Evolutionary conservation across 2,888 invertebrate species (phyloP), one percentile per base, ranked within the genome.

Genomic region (Drosophila barbarae): DNA sequence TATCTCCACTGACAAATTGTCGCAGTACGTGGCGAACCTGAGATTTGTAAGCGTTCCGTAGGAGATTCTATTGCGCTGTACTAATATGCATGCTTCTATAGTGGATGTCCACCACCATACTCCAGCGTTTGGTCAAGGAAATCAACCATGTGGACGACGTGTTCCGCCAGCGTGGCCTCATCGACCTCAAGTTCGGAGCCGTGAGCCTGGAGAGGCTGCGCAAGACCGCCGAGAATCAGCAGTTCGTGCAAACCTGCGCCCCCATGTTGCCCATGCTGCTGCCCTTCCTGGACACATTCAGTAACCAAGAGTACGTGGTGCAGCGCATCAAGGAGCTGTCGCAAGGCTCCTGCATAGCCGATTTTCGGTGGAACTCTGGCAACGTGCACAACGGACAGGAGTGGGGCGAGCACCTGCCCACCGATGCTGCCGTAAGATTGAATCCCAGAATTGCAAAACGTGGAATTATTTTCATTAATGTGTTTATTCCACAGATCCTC

Each of bases 321-420:
- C 93, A 93, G 69, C 91, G 98, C 75, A 93, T 97, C 35, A 91
- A 92, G 85, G 94, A 95, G 81, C 91, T 98, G 69, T 92, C 95
- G 0, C 92, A 92, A 86, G 96, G 96, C 68, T 95, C 96, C 10
- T 96, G 96, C 86, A 94, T 98, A 91, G 94, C 95, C 84, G 94
- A 94, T 79, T 98, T 95, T 90, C 93, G 93, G 72, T 98, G 98
- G 97, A 94, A 94, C 89, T 92, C 93, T 60, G 97, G 97, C 46
- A 94, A 95, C 41, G 90, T 90, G 30, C 92, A 92, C 81, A 92
- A 93, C 81, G 93, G 93, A 15, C 93, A 94, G 81, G 92, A 92
- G 49, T 96, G 97, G 96, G 94, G 94, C 77, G 93, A 94, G 66
- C 92, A 93, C 81, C 90, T 95, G 74, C 97, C 97, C 13, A 94